Evolutionary conservation across 2,797 vertebrate genomes (phyloP), one percentile per base, ranked within the genome.

Genomic region (Sternarchorhynchus goeldii): DNA sequence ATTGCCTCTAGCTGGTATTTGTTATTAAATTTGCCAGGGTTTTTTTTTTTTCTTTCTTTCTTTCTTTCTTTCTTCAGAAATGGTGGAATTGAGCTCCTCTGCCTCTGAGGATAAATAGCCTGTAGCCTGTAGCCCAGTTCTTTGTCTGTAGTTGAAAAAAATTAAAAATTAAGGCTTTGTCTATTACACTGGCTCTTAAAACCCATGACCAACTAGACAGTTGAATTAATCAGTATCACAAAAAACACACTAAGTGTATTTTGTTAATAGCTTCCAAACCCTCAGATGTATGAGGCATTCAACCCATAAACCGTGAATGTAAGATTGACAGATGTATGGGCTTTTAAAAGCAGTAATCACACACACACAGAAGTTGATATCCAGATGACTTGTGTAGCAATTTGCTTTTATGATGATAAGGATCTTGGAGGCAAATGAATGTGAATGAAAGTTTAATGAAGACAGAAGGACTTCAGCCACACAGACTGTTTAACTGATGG

Each of bases 21-120:
- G 75, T 87, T 79, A 81, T 86, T 85, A 88, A 88, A 88, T 87
- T 80, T 81, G 72, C 45, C 75, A 81, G 84, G 25, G 0, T 25
- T 25, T 25, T 25, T 25, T 25, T 25, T 25, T 25, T 25, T 25
- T 25, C 77, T 63, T 77, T n/a, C 0, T 63, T 36, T 50, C 0
- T 63, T 36, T 50, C 68, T 50, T 29, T 45, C n/a, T 56, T 41
- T 41, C 10, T 8, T 41, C 10, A 10, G 62, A 32, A 12, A 69
- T 56, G 32, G 7, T 58, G 50, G 45, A 65, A 34, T 68, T 21
- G 5, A 50, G 21, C 29, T 31, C 14, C 21, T 68, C 55, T 31
- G 55, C 50, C 45, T 75, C 12, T 17, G 21, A 65, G 39, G 16
- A 20, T 18, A 45, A 64, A 80, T 36, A 62, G 39, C 12, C 18